Base-by-base conservation (phyloP, 2,797 vertebrate species). In the Nyctalus aviator region DNA sequence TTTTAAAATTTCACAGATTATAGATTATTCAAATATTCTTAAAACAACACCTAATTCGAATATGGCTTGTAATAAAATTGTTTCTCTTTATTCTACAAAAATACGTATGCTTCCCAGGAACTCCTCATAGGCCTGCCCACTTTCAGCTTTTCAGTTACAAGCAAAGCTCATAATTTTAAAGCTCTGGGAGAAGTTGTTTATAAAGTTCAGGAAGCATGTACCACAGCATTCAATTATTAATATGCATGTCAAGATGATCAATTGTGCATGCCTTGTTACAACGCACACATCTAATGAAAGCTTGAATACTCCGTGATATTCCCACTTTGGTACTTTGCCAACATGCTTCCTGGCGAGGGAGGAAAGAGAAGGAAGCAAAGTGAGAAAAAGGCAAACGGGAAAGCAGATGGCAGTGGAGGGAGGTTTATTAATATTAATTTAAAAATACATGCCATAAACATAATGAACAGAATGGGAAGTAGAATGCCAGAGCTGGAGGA, bases 191-290 rank as follows among this genome's bases (percentile, higher is more conserved):
- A 66, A 95, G 59, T 3, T 11, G 1, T 96, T 97, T 55, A 68
- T 95, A 30, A 71, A 85, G 91, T 96, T 95, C 86, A 89, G 77
- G 79, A 92, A 84, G 82, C 90, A 72, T 59, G 69, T 50, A 25
- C 87, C 66, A 21, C 53, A 1, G 35, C 32, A 21, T 69, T 92
- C 84, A 90, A 44, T 91, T 97, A 73, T 96, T 97, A 82, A 81
- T 84, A 59, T 71, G 21, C 82, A 95, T 91, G 55, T 96, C 96
- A 93, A 53, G 94, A 88, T 50, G 97, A 95, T 50, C 92, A 85
- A 53, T 55, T 88, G 35, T 59, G 10, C 83, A 91, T 73, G 62
- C 97, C 97, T 97, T 68, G 59, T 82, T 86, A 77, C 48, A 85
- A 89, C 90, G 94, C 73, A 86, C 69, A 83, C 77, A 46, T 91